Base-by-base conservation (phyloP, 2,113 vertebrate species). In the Motacilla tschutschensis region DNA sequence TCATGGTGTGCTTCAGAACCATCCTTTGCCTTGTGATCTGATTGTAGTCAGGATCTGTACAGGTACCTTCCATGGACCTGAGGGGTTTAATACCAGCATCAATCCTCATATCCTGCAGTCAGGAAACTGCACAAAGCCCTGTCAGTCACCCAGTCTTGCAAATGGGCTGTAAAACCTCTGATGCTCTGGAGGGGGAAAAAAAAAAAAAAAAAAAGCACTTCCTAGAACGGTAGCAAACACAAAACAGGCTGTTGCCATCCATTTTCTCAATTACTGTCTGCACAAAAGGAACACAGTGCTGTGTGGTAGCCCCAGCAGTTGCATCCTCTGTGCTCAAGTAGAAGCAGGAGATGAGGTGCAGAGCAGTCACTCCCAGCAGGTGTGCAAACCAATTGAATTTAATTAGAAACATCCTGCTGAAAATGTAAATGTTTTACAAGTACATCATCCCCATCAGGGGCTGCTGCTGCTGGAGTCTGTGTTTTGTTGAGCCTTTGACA, bases 341-440 rank as follows among this genome's bases (percentile, higher is more conserved):
- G 53, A 47, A 90, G 74, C 17, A 0, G 43, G 66, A 59, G 70
- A 44, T 33, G 88, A 91, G 86, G 66, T 81, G 55, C 80, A 55
- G 83, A 59, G 48, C 71, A 90, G 81, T 59, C 47, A 31, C 53
- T 92, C 81, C 59, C 90, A 92, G 92, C 90, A 86, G 90, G 86
- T 88, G 55, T 76, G 51, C 80, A 84, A 84, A 70, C 86, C 88
- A 84, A 63, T 66, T 79, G 67, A 79, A 86, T 81, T 83, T 90
- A 89, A 91, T 92, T 89, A 81, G 91, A 91, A 92, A 86, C 88
- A 86, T 91, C 86, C 86, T 88, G 83, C 90, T 91, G 83, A 72
- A 92, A 91, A 91, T 81, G 80, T 87, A 75, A 50, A 85, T 79
- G 83, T 91, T 94, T 91, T 80, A 65, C 50, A 62, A 83, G 74